Percentiles rank a stretch among this genome's conserved stretches.
Evolutionary conservation across 2,113 vertebrate species (phyloP).

Genomic region (Grus americana): DNA sequence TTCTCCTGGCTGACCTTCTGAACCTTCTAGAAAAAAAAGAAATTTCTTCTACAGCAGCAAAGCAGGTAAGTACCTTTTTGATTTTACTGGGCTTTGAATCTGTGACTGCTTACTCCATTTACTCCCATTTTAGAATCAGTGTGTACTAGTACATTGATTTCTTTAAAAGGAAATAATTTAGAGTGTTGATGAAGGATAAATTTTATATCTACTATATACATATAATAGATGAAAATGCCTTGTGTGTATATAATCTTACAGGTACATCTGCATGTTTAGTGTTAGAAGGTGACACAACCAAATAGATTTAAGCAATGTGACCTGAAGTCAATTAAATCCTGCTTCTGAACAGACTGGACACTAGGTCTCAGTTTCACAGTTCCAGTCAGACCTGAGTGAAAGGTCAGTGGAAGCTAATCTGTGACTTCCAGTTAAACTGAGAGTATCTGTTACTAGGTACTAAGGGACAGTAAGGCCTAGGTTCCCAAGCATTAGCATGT

Average conservation of each 20-base stretch:
- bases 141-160: not conserved
- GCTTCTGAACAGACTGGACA: not conserved
- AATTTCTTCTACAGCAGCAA: slow-evolving; percentile 88
- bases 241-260: not conserved
- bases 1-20: slow-evolving; percentile 85
- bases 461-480: not conserved
- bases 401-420: not conserved
- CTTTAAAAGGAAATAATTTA: not conserved
- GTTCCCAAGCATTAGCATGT: not conserved
- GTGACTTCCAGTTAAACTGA: not conserved
- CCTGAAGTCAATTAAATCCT: not conserved
- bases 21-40: slow-evolving; percentile 82
- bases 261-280: not conserved
- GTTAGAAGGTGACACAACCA: not conserved
- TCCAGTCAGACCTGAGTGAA: not conserved
- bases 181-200: not conserved
- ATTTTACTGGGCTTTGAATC: not conserved
- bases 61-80: slow-evolving; percentile 79
- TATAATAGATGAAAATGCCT: not conserved
- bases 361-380: not conserved
- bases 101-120: not conserved
- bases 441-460: not conserved
- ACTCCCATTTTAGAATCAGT: not conserved
- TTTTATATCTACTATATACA: not conserved
- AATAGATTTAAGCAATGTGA: not conserved